phyloP scores from a whole-genome alignment of 2,888 invertebrate species.

The Tribolium freemani region DNA sequence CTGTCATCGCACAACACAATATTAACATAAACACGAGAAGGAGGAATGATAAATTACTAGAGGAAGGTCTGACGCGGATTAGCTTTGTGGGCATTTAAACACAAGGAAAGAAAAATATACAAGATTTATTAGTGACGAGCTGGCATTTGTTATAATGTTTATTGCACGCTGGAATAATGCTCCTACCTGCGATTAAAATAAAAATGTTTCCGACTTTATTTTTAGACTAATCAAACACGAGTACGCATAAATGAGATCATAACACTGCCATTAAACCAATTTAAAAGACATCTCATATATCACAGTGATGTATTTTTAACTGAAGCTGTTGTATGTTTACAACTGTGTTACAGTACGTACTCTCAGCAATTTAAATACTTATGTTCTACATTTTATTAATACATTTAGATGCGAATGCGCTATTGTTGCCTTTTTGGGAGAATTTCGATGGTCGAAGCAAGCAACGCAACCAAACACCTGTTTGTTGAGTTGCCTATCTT shows the following conservation, averaged over 20 bases:
- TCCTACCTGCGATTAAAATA: neutral
- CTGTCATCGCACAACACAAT: constrained; percentile 44
- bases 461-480: neutral
- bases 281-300: neutral
- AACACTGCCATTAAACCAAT: neutral
- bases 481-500: neutral
- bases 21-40: constrained; percentile 52
- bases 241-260: neutral
- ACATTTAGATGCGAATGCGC: neutral
- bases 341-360: neutral
- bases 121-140: neutral
- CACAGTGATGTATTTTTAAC: neutral
- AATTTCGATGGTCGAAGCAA: neutral
- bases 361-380: neutral
- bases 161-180: neutral
- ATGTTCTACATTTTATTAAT: neutral
- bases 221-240: neutral
- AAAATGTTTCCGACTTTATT: neutral
- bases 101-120: neutral
- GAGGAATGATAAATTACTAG: constrained; percentile 30
- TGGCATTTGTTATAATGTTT: neutral
- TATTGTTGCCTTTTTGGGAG: neutral
- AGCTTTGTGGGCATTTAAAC: neutral
- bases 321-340: neutral
- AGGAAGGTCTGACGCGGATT: neutral